A percentile compares a stretch with the other conserved stretches of the same genome.
Conservation (phyloP, 2,797 vertebrate genomes). For the Nyctalus aviator region DNA sequence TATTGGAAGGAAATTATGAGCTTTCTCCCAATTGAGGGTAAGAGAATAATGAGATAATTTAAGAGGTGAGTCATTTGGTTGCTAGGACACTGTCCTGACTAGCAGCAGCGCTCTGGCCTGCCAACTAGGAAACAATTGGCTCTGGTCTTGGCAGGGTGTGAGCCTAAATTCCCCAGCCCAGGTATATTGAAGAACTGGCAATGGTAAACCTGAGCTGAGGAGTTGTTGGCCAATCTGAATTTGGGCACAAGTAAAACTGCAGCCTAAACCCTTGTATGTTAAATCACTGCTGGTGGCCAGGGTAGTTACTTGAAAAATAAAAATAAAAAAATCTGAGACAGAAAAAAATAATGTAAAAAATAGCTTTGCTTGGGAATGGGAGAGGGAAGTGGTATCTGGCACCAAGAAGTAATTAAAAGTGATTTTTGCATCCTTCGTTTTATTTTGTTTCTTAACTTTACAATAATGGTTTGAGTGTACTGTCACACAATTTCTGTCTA, state of each 20-base stretch:
- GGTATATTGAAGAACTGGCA: neutral
- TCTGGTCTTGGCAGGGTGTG: neutral
- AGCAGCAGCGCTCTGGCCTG: neutral
- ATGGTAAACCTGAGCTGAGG: rapidly evolving
- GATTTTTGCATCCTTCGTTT: constrained; percentile 75
- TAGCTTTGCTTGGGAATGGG: neutral
- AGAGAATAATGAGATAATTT: constrained; percentile 66
- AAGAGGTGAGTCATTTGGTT: constrained; percentile 68
- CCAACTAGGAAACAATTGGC: constrained; percentile 45
- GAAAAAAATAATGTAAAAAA: neutral
- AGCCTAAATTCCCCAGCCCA: neutral
- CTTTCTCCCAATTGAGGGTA: constrained; percentile 47
- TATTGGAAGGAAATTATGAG: constrained; percentile 62
- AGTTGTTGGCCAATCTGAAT: neutral
- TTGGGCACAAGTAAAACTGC: neutral
- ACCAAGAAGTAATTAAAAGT: constrained; percentile 82
- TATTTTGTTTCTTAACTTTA: constrained; percentile 65
- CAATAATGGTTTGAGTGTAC: constrained; percentile 73
- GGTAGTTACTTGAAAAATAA: constrained; percentile 2
- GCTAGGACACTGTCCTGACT: constrained; percentile 54
- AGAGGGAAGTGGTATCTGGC: neutral
- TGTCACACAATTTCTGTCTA: constrained; percentile 85
- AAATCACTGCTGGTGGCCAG: neutral
- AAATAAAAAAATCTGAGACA: constrained; percentile 16
- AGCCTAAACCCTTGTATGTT: neutral